Evolutionary conservation across 2,888 invertebrate genomes (phyloP).

Genomic region (Drosophila paranaensis): DNA sequence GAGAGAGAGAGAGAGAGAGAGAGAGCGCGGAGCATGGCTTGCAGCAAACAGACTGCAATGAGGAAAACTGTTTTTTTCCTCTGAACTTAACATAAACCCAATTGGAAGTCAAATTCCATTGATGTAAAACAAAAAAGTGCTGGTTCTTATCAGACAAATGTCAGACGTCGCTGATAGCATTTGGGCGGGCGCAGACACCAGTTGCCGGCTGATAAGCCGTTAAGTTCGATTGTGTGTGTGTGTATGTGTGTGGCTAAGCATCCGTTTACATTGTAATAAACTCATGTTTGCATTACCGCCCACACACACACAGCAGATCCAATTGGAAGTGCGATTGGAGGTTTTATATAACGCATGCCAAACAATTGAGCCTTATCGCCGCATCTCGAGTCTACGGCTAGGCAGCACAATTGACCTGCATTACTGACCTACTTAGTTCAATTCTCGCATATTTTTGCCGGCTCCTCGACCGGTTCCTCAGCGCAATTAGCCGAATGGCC

Average conservation of each 20-base stretch:
- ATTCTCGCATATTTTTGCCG: slow-evolving; percentile 30
- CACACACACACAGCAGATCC: slow-evolving; percentile 9
- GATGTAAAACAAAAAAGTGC: slow-evolving; percentile 20
- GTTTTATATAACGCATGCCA: slow-evolving; percentile 8
- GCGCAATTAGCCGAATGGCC: slow-evolving; percentile 48
- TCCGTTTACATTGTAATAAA: slow-evolving; percentile 45
- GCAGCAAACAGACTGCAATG: slow-evolving; percentile 2
- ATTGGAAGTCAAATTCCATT: slow-evolving; percentile 32
- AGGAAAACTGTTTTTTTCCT: slow-evolving; percentile 7
- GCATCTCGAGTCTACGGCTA: slow-evolving; percentile 12
- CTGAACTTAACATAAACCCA: slow-evolving; percentile 9
- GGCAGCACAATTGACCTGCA: slow-evolving; percentile 24
- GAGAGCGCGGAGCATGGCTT: not conserved
- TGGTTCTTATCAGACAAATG: slow-evolving; percentile 50
- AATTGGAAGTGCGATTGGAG: not conserved
- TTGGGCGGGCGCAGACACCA: slow-evolving; percentile 22
- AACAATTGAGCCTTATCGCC: slow-evolving; percentile 9
- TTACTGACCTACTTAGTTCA: slow-evolving; percentile 66
- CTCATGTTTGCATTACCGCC: not conserved
- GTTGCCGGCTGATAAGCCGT: slow-evolving; percentile 41
- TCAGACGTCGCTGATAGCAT: slow-evolving; percentile 53
- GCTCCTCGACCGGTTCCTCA: slow-evolving; percentile 54
- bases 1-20: not conserved
- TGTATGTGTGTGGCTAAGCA: slow-evolving; percentile 17
- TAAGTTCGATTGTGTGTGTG: slow-evolving; percentile 3